Conservation (phyloP, 2,113 vertebrate genomes). For the Platanista minor region DNA sequence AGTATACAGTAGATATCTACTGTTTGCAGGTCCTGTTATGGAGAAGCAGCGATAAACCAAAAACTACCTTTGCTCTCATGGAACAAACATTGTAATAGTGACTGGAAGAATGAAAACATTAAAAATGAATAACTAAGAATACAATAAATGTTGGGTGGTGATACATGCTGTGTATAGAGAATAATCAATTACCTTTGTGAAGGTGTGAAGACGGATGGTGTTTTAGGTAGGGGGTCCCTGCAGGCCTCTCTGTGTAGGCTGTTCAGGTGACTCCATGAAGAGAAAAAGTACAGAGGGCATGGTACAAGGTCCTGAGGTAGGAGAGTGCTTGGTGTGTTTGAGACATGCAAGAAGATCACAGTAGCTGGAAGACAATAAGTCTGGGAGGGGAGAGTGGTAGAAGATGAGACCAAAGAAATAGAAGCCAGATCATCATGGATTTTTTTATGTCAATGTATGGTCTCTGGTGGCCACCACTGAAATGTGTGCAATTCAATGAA, state of each 20-base stretch:
- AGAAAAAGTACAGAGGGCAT: not conserved
- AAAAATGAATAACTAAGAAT: not conserved
- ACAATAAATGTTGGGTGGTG: not conserved
- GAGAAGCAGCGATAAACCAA: not conserved
- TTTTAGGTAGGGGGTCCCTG: not conserved
- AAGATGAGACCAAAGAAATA: not conserved
- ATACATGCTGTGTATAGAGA: not conserved
- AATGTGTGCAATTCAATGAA: not conserved
- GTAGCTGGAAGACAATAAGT: not conserved
- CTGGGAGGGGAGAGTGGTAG: not conserved
- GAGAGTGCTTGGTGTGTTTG: not conserved
- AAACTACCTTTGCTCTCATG: not conserved
- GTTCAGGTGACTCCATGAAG: not conserved
- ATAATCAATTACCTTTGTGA: not conserved
- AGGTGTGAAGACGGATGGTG: not conserved
- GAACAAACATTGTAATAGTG: not conserved
- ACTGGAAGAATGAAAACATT: not conserved
- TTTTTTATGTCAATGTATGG: accelerated
- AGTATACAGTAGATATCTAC: not conserved
- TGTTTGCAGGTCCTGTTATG: not conserved
- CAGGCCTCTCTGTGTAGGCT: not conserved
- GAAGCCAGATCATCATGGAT: not conserved
- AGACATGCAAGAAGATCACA: not conserved
- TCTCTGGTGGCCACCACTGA: not conserved
- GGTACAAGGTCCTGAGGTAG: not conserved